Conservation (phyloP, 2,797 vertebrate genomes). For the Sebastes reedi region DNA sequence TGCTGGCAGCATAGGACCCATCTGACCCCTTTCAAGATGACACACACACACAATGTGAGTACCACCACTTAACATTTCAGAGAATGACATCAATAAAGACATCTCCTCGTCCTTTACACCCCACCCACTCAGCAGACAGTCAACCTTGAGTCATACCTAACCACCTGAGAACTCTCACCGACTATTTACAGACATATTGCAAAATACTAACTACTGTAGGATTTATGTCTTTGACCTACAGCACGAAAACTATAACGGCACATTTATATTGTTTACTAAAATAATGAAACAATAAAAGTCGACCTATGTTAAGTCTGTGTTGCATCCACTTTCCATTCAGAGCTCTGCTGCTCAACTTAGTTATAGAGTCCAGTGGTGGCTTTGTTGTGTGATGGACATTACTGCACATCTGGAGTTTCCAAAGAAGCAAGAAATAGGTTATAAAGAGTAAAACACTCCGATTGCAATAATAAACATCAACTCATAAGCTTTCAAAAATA, state of each 20-base stretch:
- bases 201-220: neutral
- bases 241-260: neutral
- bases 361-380: neutral
- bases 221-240: neutral
- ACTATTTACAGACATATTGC: conserved; percentile 17
- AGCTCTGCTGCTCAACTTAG: neutral
- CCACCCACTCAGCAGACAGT: conserved; percentile 21
- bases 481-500: neutral
- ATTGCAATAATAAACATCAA: neutral
- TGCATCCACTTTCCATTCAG: neutral
- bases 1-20: neutral
- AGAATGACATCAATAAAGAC: neutral
- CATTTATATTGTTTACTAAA: neutral
- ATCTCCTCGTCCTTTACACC: neutral
- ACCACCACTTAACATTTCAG: neutral
- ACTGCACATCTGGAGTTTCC: neutral
- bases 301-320: neutral
- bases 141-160: conserved; percentile 26
- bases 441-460: neutral
- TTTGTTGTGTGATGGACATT: neutral
- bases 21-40: conserved; percentile 61
- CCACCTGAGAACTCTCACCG: conserved; percentile 30
- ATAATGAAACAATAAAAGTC: neutral
- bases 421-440: neutral
- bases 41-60: neutral